Evolutionary conservation across 2,888 invertebrate genomes (phyloP).

Genomic region (Fabriciana adippe): DNA sequence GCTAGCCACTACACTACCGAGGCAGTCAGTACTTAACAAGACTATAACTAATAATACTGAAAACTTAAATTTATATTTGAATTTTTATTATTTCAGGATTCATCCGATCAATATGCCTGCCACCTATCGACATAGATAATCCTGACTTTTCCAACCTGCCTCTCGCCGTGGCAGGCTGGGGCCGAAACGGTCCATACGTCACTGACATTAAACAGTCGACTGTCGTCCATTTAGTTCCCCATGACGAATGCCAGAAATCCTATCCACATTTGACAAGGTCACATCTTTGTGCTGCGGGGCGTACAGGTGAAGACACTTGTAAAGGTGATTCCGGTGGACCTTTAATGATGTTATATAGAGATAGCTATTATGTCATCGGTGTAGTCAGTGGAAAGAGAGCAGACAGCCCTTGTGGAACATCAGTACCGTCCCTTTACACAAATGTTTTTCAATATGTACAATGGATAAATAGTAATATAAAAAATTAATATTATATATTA

Average conservation of each 20-base stretch:
- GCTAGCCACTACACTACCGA: no score
- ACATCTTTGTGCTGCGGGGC: slow-evolving; percentile 71
- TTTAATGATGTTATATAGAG: slow-evolving; percentile 66
- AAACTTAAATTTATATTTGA: neutral
- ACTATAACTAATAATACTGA: neutral
- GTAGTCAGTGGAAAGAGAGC: slow-evolving; percentile 73
- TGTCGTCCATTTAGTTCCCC: slow-evolving; percentile 64
- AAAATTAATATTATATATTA: slow-evolving; percentile 12
- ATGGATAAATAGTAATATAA: slow-evolving; percentile 56
- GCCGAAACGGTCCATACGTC: slow-evolving; percentile 61
- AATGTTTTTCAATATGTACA: slow-evolving; percentile 66
- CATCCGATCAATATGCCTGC: slow-evolving; percentile 71
- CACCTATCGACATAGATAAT: slow-evolving; percentile 64
- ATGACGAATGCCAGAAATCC: slow-evolving; percentile 55
- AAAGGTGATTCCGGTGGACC: slow-evolving; percentile 77
- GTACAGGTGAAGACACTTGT: slow-evolving; percentile 70
- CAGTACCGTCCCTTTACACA: slow-evolving; percentile 71
- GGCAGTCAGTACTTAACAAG: neutral
- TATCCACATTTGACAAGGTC: slow-evolving; percentile 59
- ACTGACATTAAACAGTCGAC: slow-evolving; percentile 70
- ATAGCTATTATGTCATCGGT: slow-evolving; percentile 66
- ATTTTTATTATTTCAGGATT: slow-evolving; percentile 56
- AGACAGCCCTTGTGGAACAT: slow-evolving; percentile 68
- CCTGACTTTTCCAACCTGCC: slow-evolving; percentile 60
- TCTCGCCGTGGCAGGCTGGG: slow-evolving; percentile 72